These are phyloP conservation scores for Sebastes vulpes DNA, from an alignment of 2,797 vertebrate species.

Conservation along the genomic window DNA sequence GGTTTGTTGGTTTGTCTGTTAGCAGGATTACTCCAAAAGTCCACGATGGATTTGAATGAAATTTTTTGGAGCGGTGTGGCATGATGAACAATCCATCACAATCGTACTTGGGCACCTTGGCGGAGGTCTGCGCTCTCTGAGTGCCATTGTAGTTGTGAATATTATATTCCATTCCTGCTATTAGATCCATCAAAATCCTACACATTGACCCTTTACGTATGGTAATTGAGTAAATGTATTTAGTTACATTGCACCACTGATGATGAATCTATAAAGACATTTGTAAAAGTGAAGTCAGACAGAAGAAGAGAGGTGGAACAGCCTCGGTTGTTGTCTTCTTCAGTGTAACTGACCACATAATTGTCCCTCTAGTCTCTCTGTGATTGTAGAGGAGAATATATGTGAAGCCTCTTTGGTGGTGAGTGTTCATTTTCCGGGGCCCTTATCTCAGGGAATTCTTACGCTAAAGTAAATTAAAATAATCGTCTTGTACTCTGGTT, in stretches of 20 bases:
- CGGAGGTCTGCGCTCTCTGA: too few relatives aligned
- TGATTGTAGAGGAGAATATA: conserved; percentile 6
- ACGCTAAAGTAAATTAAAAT: conserved; percentile 34
- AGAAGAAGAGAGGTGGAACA: not conserved
- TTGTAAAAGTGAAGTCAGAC: not conserved
- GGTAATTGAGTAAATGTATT: not conserved
- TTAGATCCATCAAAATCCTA: not conserved
- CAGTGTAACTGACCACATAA: conserved; percentile 28
- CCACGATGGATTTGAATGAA: too few relatives aligned
- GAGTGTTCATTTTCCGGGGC: not conserved
- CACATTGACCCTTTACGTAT: not conserved
- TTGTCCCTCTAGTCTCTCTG: conserved; percentile 3
- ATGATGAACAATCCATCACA: too few relatives aligned
- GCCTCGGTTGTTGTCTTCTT: conserved; percentile 17
- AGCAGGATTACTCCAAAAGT: too few relatives aligned
- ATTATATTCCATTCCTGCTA: accelerated
- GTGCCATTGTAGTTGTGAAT: not conserved
- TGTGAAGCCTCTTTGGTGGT: conserved; percentile 14
- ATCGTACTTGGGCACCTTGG: too few relatives aligned
- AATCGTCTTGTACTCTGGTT: conserved; percentile 4
- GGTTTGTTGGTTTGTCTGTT: too few relatives aligned
- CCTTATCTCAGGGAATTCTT: conserved; percentile 17
- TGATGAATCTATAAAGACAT: not conserved
- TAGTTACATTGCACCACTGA: not conserved
- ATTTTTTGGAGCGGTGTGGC: too few relatives aligned